Evolutionary conservation across 2,113 vertebrate species (phyloP).

Genomic region (Muntiacus muntjak): DNA sequence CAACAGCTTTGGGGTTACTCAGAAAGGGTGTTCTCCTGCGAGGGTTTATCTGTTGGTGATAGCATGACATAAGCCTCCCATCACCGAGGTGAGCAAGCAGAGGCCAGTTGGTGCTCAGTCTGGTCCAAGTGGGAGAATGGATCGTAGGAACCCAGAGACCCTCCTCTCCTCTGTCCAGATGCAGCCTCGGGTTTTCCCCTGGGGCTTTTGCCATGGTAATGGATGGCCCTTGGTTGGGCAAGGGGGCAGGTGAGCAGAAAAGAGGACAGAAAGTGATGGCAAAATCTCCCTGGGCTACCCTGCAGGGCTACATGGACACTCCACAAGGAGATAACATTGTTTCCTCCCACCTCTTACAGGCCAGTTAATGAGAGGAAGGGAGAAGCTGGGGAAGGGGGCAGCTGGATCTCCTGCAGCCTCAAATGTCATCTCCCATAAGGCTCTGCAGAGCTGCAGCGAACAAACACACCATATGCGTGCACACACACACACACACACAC

Average conservation of each 20-base stretch:
- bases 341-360: neutral
- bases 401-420: slow-evolving; percentile 5
- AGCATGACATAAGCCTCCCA: too few species aligned
- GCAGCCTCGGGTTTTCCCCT: neutral
- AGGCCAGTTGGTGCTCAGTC: neutral
- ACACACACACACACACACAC: too few species aligned
- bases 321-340: neutral
- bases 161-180: neutral
- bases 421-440: slow-evolving; percentile 17
- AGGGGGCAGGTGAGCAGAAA: neutral
- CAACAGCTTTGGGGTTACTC: too few species aligned
- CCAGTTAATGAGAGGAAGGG: slow-evolving; percentile 24
- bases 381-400: slow-evolving; percentile 22
- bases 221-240: neutral
- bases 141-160: neutral
- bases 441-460: neutral
- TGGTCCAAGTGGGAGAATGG: neutral
- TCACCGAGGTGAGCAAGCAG: neutral
- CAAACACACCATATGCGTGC: rapidly evolving
- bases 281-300: neutral
- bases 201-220: neutral
- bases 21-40: neutral
- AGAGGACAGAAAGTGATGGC: neutral
- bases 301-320: neutral
- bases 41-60: neutral